phyloP scores from a whole-genome alignment of 1,140 invertebrate species.

The Meloidogyne hapla region DNA sequence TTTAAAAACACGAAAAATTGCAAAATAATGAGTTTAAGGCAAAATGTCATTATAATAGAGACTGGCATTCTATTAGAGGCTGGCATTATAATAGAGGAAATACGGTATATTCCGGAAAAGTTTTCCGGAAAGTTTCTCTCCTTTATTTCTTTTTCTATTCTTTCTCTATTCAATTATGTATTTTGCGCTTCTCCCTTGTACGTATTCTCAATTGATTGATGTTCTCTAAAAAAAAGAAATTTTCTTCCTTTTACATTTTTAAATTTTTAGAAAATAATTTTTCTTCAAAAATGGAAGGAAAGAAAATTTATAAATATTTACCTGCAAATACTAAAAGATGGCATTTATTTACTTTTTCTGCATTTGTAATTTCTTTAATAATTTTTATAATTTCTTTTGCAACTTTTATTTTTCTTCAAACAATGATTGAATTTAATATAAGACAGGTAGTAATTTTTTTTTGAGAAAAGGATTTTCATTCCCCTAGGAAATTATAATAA shows the following conservation, averaged over 20 bases:
- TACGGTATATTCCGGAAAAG: no score
- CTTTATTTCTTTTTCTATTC: no score
- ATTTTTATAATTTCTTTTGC: conserved; percentile 49
- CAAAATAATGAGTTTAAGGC: no score
- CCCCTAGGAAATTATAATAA: conserved; percentile 16
- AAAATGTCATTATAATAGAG: no score
- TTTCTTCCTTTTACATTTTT: not conserved
- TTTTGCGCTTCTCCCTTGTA: no score
- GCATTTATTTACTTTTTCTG: conserved; percentile 37
- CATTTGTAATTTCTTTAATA: conserved; percentile 40
- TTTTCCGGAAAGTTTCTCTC: no score
- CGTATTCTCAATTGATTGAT: not conserved
- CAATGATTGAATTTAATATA: conserved; percentile 52
- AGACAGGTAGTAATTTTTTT: conserved; percentile 42
- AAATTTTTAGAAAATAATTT: not conserved
- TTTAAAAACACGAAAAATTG: no score
- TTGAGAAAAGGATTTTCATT: conserved; percentile 12
- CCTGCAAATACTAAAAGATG: conserved; percentile 29
- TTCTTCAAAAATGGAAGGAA: not conserved
- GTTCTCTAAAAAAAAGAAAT: not conserved
- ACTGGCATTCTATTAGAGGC: no score
- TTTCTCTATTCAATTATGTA: no score
- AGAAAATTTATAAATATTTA: conserved; percentile 17
- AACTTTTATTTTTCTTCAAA: conserved; percentile 44
- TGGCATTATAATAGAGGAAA: no score